A percentile compares a stretch with the other conserved stretches of the same genome.
Conservation (phyloP, 2,113 vertebrate genomes). For the Salminus brasiliensis region DNA sequence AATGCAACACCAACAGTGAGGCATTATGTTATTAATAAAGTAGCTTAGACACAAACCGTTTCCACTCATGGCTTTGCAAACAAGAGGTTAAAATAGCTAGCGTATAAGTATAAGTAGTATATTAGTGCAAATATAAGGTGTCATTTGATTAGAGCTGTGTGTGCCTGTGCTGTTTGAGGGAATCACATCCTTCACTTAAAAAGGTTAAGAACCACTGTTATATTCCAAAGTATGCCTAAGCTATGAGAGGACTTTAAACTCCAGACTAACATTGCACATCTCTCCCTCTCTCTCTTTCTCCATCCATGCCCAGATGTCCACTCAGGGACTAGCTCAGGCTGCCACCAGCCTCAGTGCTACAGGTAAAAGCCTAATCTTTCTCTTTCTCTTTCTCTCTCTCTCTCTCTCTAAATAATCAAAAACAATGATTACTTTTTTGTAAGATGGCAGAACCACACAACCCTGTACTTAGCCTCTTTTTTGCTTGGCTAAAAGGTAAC, state of each 20-base stretch:
- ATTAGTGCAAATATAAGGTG: background rate
- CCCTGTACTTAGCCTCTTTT: too few relatives aligned
- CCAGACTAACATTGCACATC: background rate
- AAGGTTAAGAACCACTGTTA: background rate
- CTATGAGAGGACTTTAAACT: background rate
- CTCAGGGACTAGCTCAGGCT: slow-evolving; percentile 74
- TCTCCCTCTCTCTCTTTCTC: slow-evolving; percentile 22
- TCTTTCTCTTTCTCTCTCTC: too few relatives aligned
- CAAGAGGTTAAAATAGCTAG: too few relatives aligned
- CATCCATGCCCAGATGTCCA: slow-evolving; percentile 68
- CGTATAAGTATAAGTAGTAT: background rate
- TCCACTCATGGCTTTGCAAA: too few relatives aligned
- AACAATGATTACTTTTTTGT: too few relatives aligned
- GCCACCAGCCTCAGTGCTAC: slow-evolving; percentile 77
- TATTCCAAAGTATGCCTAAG: background rate
- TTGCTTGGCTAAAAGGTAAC: too few relatives aligned
- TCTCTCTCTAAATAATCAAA: too few relatives aligned
- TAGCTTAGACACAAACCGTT: too few relatives aligned
- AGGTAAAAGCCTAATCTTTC: slow-evolving; percentile 61
- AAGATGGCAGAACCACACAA: too few relatives aligned
- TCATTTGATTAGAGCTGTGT: background rate
- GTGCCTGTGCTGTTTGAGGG: background rate
- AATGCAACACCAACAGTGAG: too few relatives aligned
- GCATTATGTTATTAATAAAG: too few relatives aligned
- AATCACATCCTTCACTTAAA: background rate